phyloP scores from a whole-genome alignment of 2,113 vertebrate genomes.

The Passer domesticus region DNA sequence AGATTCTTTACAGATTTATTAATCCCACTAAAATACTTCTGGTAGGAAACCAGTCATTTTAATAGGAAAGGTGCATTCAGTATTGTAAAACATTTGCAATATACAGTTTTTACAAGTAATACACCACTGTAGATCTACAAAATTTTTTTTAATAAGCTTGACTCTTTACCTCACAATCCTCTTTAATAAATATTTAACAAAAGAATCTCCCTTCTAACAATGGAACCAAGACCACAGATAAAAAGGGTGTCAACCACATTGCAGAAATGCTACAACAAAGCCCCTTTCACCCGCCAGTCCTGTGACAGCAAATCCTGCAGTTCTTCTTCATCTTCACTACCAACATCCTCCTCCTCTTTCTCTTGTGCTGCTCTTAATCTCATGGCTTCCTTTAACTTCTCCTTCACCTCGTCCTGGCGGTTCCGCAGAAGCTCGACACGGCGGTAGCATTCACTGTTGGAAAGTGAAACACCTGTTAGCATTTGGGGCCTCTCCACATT shows the following conservation, averaged over 20 bases:
- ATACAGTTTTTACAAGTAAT: conserved; percentile 52
- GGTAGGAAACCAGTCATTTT: conserved; percentile 16
- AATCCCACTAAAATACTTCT: conserved; percentile 18
- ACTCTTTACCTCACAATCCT: neutral
- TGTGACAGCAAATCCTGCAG: conserved; percentile 86
- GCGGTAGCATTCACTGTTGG: conserved; percentile 83
- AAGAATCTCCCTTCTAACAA: neutral
- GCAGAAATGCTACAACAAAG: conserved; percentile 78
- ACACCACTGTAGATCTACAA: neutral
- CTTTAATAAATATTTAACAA: conserved; percentile 51
- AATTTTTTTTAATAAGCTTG: neutral
- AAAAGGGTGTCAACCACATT: neutral
- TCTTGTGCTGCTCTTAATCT: conserved; percentile 59
- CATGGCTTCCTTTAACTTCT: conserved; percentile 68
- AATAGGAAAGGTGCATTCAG: conserved; percentile 58
- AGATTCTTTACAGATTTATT: neutral
- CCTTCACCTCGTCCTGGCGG: conserved; percentile 84
- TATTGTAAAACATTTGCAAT: conserved; percentile 63
- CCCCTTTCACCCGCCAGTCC: conserved; percentile 96
- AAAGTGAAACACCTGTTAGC: neutral
- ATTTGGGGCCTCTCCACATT: neutral
- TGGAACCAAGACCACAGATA: neutral
- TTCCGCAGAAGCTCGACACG: conserved; percentile 88
- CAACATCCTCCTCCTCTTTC: conserved; percentile 71
- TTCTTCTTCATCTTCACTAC: conserved; percentile 86